Evolutionary conservation across 1,140 invertebrate genomes (phyloP), one percentile per base, ranked within the genome.

Genomic region (Bemisia tabaci): DNA sequence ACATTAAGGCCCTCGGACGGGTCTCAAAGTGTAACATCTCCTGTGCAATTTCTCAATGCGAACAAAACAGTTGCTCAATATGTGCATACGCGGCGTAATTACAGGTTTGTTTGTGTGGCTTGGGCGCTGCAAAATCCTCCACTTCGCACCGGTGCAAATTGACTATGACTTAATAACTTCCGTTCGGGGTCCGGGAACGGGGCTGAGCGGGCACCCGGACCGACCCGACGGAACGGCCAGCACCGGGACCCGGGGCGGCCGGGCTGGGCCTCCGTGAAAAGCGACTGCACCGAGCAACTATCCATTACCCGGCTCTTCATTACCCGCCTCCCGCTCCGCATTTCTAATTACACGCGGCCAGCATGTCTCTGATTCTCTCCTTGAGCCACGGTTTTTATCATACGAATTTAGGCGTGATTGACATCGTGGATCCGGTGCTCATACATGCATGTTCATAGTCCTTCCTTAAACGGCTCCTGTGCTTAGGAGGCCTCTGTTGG

Each of bases 111-210:
- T 48, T 48, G 33, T 48, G 33, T 48, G 33, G 33, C 33, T 48
- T 48, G 5, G 5, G 5, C 33, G 33, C 33, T 48, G 33, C 62
- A 24, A 62, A 26, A 27, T 62, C 2, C 23, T 63, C 62, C 24
- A n/a, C 24, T 26, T 26, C 33, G 22, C 62, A 22, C 24, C 9
- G 62, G 62, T 33, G 62, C 33, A 27, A 63, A 63, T 63, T 26
- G 25, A 63, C 26, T 27, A 63, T 33, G 62, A 63, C 33, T 63
- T 63, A 63, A 63, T 63, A 33, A 63, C 33, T 33, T 2, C 62
- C 24, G 1, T 33, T 62, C 61, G 59, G n/a, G 22, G n/a, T n/a
- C 1, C 59, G 23, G 59, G 23, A 22, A 61, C 23, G 26, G 23
- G 60, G 26, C 23, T 61, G 60, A 11, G 26, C 26, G 23, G 26